A percentile compares a stretch with the other conserved stretches of the same genome.
These are phyloP conservation scores for Steinernema khuongi DNA, from an alignment of 1,140 invertebrate genomes.

Conservation along the genomic window DNA sequence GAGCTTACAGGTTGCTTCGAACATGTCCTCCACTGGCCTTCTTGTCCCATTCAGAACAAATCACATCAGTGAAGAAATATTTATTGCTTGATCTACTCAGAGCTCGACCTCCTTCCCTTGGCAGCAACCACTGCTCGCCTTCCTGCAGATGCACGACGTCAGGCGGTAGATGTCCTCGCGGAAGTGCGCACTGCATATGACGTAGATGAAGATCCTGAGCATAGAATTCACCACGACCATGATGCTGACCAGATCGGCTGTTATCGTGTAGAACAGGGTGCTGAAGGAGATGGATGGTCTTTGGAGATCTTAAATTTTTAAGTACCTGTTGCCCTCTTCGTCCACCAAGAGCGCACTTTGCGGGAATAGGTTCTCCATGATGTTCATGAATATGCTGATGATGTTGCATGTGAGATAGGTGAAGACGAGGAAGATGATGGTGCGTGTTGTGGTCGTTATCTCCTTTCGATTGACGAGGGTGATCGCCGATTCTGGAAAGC, in stretches of 20 bases:
- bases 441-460: constrained; percentile 42
- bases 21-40: too few relatives aligned
- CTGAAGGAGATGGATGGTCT: constrained; percentile 32
- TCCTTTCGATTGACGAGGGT: constrained; percentile 33
- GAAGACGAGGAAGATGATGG: constrained; percentile 44
- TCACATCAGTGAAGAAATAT: not conserved
- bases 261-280: constrained; percentile 46
- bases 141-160: not conserved
- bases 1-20: too few relatives aligned
- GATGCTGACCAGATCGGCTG: constrained; percentile 46
- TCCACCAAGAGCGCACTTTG: constrained; percentile 38
- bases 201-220: constrained; percentile 45
- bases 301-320: not conserved
- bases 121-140: not conserved
- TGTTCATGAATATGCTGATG: constrained; percentile 41
- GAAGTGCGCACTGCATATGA: constrained; percentile 45
- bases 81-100: not conserved
- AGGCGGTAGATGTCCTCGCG: not conserved
- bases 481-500: constrained; percentile 39
- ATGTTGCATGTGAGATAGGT: constrained; percentile 39
- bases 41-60: too few relatives aligned
- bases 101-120: not conserved
- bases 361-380: constrained; percentile 42
- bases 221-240: constrained; percentile 43
- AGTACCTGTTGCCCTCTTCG: constrained; percentile 45